These are phyloP conservation scores for Drosophila arawakana DNA, from an alignment of 1,140 invertebrate species.

Conservation along the genomic window DNA sequence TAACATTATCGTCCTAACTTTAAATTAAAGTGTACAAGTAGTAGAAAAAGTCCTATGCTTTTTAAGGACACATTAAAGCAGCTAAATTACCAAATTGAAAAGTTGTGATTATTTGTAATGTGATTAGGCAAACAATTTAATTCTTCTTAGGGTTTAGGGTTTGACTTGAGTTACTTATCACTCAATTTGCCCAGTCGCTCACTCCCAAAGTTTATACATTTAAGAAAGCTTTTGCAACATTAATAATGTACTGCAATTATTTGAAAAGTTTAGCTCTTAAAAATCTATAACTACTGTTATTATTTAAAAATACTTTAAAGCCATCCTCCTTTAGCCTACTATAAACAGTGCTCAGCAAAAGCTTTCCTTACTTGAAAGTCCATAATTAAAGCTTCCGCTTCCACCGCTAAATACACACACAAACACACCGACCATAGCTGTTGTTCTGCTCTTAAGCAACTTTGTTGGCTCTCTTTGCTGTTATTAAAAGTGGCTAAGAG, in stretches of 20 bases:
- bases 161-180: no score
- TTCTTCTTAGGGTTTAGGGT: no score
- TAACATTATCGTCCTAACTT: neutral
- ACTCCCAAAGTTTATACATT: no score
- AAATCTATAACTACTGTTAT: no score
- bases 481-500: constrained; percentile 50
- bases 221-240: no score
- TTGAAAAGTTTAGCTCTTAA: no score
- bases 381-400: constrained; percentile 42
- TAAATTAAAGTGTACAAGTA: neutral
- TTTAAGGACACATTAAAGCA: constrained; percentile 18
- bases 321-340: constrained; percentile 8
- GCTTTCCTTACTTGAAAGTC: constrained; percentile 45
- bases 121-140: neutral
- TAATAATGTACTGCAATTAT: no score
- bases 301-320: neutral
- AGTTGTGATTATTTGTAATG: neutral
- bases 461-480: constrained; percentile 62
- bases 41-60: neutral
- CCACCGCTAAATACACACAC: constrained; percentile 34
- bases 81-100: constrained; percentile 18
- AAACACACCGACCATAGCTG: constrained; percentile 2
- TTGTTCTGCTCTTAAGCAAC: constrained; percentile 44
- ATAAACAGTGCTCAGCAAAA: constrained; percentile 14
- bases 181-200: no score